These are phyloP conservation scores for Otis tarda DNA, from an alignment of 2,113 vertebrate species.

Conservation along the genomic window DNA sequence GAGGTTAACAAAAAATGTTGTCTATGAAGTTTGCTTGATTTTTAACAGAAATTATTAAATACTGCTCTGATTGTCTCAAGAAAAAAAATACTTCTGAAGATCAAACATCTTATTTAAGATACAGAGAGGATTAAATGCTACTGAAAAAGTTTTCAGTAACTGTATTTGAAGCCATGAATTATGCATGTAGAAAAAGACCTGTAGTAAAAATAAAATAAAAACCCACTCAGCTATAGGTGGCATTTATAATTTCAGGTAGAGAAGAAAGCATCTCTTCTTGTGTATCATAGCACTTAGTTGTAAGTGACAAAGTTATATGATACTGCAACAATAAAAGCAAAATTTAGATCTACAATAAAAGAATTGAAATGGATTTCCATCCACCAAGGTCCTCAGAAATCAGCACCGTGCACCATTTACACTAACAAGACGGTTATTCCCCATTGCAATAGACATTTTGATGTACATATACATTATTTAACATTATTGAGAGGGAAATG, in stretches of 20 bases:
- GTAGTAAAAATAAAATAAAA: not conserved
- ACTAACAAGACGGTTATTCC: not conserved
- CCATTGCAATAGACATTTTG: not conserved
- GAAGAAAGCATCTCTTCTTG: not conserved
- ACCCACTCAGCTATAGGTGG: not conserved
- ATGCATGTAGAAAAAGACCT: not conserved
- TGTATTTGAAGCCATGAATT: conserved; percentile 20
- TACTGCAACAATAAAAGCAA: not conserved
- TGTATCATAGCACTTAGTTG: not conserved
- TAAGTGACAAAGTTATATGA: not conserved
- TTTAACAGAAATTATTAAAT: conserved; percentile 45
- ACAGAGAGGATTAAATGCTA: conserved; percentile 14
- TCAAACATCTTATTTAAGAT: conserved; percentile 40
- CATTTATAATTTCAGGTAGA: not conserved
- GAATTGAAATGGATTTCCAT: not conserved
- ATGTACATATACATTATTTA: conserved; percentile 35
- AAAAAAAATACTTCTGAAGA: conserved; percentile 35
- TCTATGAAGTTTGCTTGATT: conserved; percentile 15
- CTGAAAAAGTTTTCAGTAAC: not conserved
- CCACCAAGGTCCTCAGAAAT: not conserved
- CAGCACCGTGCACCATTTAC: not conserved
- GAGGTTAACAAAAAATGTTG: conserved; percentile 12
- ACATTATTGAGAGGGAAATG: not conserved
- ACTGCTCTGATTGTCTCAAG: conserved; percentile 8
- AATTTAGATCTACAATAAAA: conserved; percentile 30